A percentile compares a stretch with the other conserved stretches of the same genome.
Conservation (phyloP, 2,888 invertebrate genomes). For the Hydrotaea diabolus region DNA sequence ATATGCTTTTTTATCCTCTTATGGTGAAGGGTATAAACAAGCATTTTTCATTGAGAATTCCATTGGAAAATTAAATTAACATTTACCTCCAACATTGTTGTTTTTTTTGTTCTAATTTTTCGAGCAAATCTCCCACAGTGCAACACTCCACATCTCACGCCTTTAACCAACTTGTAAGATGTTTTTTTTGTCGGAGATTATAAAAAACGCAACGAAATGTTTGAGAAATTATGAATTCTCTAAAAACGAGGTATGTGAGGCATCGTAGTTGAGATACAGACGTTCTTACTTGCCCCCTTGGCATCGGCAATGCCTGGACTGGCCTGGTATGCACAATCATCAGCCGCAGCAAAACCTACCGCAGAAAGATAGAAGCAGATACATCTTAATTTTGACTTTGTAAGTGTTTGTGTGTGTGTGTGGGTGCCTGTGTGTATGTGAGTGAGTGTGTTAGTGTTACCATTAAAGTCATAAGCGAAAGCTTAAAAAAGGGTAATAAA, state of each 20-base stretch:
- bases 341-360: neutral
- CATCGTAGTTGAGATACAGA: neutral
- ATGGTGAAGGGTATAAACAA: too few relatives aligned
- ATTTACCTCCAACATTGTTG: too few relatives aligned
- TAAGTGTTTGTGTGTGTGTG: neutral
- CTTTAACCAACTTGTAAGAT: neutral
- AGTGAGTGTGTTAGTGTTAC: too few relatives aligned
- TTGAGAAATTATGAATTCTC: constrained; percentile 35
- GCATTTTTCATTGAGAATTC: too few relatives aligned
- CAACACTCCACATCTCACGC: neutral
- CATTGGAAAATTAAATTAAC: too few relatives aligned
- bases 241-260: neutral
- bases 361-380: neutral
- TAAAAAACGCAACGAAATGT: constrained; percentile 32
- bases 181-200: constrained; percentile 10
- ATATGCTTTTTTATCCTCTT: too few relatives aligned
- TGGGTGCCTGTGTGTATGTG: constrained; percentile 18
- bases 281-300: too few relatives aligned
- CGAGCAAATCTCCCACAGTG: neutral
- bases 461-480: constrained; percentile 64
- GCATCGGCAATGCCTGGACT: neutral
- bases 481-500: constrained; percentile 76
- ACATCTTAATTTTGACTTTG: constrained; percentile 27
- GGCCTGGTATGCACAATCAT: neutral
- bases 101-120: too few relatives aligned